phyloP scores from a whole-genome alignment of 2,113 vertebrate genomes.

The Prionailurus bengalensis region DNA sequence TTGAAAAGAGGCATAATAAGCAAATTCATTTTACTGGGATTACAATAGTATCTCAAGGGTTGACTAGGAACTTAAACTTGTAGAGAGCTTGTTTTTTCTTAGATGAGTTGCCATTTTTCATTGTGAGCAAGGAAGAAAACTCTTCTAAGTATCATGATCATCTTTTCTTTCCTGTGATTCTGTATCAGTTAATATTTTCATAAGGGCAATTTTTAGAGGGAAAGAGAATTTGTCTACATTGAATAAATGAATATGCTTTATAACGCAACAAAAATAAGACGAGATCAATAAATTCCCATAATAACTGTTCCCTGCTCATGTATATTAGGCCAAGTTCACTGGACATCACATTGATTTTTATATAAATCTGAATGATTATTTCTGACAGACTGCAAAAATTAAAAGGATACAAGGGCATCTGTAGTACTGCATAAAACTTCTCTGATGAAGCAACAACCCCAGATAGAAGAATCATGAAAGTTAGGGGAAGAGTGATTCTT shows the following conservation, averaged over 20 bases:
- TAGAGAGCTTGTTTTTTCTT: background rate
- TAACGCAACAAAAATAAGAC: background rate
- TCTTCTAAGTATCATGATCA: background rate
- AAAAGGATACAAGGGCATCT: background rate
- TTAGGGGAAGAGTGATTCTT: background rate
- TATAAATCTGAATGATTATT: constrained; percentile 13
- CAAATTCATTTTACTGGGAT: background rate
- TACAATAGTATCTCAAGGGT: background rate
- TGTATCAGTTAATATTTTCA: background rate
- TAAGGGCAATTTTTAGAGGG: background rate
- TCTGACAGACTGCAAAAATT: background rate
- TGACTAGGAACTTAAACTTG: background rate
- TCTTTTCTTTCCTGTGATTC: background rate
- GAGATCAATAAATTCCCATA: background rate
- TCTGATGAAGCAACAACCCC: background rate
- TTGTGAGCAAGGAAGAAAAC: background rate
- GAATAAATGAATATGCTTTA: constrained; percentile 14
- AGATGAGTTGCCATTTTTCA: background rate
- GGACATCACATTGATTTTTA: constrained; percentile 1
- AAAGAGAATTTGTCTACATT: background rate
- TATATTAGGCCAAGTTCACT: background rate
- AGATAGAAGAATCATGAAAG: background rate
- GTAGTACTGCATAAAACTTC: background rate
- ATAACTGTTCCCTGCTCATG: background rate
- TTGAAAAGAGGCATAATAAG: background rate